Base-by-base conservation (phyloP, 2,113 vertebrate genomes). In the Laterallus jamaicensis region DNA sequence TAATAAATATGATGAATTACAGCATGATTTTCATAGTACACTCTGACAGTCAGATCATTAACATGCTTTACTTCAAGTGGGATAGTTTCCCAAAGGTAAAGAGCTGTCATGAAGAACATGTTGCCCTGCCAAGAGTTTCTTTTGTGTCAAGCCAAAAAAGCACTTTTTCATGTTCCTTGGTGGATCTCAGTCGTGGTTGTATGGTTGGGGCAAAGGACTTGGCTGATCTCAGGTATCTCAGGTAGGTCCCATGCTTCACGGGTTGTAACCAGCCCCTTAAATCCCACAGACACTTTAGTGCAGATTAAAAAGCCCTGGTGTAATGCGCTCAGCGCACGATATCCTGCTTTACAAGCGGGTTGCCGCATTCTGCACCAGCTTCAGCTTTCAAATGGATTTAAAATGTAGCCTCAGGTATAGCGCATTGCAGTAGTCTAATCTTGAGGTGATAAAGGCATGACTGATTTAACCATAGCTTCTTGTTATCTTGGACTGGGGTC, bases 391-490 rank as follows among this genome's bases (percentile, higher is more conserved):
- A 95, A 97, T 96, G 92, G 96, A 96, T 97, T 96, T 96, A 94
- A 96, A 96, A 96, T 76, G 93, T 97, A 96, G 96, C 96, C 96
- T 95, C 95, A 96, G 96, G 96, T 96, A 35, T 28, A 94, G 91
- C 40, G 10, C 91, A 94, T 85, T 97, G 96, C 96, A 93, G 93
- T 91, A 94, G 88, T 92, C 93, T 96, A 95, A 96, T 96, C 95
- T 96, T 93, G 77, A 97, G 95, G 96, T 96, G 96, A 96, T 96
- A 97, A 97, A 96, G 93, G 96, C 95, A 94, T 96, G 92, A 96
- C 93, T 97, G 96, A 96, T 97, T 96, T 96, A 95, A 94, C 92
- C 95, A 96, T 93, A 92, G 91, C 95, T 95, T 87, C 92, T 79
- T 89, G 86, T 95, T 96, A 95, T 97, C 96, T 94, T 89, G 81